A percentile compares a stretch with the other conserved stretches of the same genome.
phyloP scores from a whole-genome alignment of 2,797 vertebrate genomes.

The Novumbra hubbsi region DNA sequence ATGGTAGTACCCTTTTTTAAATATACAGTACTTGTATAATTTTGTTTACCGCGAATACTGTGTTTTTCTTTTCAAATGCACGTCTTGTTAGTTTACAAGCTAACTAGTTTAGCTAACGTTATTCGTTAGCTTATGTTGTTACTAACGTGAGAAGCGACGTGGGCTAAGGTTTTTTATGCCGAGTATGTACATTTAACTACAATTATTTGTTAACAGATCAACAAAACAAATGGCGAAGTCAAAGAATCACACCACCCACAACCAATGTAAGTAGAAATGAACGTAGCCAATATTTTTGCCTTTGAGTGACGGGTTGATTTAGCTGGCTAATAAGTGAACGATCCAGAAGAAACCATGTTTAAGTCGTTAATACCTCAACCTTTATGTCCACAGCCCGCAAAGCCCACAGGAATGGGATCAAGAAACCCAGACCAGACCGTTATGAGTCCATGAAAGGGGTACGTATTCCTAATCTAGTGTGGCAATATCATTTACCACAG shows the following conservation, averaged over 20 bases:
- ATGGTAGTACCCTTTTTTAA: too few relatives aligned
- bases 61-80: too few relatives aligned
- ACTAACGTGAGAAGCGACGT: too few relatives aligned
- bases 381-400: slow-evolving; percentile 81
- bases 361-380: not conserved
- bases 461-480: slow-evolving; percentile 13
- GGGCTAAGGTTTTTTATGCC: too few relatives aligned
- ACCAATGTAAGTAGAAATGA: slow-evolving; percentile 88
- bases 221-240: slow-evolving; percentile 90
- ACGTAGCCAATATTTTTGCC: not conserved
- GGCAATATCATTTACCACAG: too few relatives aligned
- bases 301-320: not conserved
- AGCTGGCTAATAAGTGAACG: not conserved
- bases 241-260: slow-evolving; percentile 98
- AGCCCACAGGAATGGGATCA: slow-evolving; percentile 97
- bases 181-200: too few relatives aligned
- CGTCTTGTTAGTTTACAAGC: not conserved
- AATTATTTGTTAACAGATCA: slow-evolving; percentile 40
- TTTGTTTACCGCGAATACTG: too few relatives aligned
- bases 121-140: too few relatives aligned
- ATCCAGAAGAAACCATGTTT: not conserved
- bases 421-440: slow-evolving; percentile 86
- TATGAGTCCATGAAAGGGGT: slow-evolving; percentile 96
- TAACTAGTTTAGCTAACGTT: too few relatives aligned
- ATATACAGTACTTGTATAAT: too few relatives aligned